Base-by-base conservation (phyloP, 2,113 vertebrate genomes). In the Agapornis roseicollis region DNA sequence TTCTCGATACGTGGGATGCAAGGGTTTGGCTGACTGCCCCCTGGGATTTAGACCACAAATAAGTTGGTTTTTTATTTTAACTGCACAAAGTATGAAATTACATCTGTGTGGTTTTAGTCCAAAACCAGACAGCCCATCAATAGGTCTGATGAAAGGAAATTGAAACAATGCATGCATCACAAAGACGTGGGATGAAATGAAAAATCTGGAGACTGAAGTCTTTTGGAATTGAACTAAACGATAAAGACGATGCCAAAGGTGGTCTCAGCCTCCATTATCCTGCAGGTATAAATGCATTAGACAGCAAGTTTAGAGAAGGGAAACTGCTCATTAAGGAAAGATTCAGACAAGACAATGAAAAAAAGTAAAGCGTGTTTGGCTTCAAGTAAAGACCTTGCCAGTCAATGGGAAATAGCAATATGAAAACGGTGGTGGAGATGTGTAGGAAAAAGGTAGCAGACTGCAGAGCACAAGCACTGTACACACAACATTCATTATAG, bases 81-180 rank as follows among this genome's bases (percentile, higher is more conserved):
- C 28, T 3, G 3, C 39, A 79, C 4, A 7, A 64, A 93, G 81
- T 56, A 90, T 88, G 79, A 93, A 94, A 94, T 94, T 52, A 83
- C 41, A 90, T 88, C 50, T 85, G 53, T 61, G 39, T 5, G 3
- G 35, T 39, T 91, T 85, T 71, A 85, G 60, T 81, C 65, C 80
- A 84, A 89, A 95, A 86, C 11, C 69, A 79, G 93, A 84, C 65
- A 84, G 39, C 24, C 69, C 42, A 72, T 49, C 8, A n/a, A 61
- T 10, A 85, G 52, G 72, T 55, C 35, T 76, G 72, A 95, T 50
- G 31, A 95, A 95, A 83, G 47, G 27, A 91, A 93, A 90, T 2
- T 39, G 70, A 93, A 77, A 93, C 56, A 91, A 89, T 12, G 46
- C 11, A 91, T 88, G 52, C 4, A 6, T 68, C 41, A 22, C 10